These are phyloP conservation scores for Tachuris rubrigastra DNA, from an alignment of 2,113 vertebrate genomes.

Conservation along the genomic window DNA sequence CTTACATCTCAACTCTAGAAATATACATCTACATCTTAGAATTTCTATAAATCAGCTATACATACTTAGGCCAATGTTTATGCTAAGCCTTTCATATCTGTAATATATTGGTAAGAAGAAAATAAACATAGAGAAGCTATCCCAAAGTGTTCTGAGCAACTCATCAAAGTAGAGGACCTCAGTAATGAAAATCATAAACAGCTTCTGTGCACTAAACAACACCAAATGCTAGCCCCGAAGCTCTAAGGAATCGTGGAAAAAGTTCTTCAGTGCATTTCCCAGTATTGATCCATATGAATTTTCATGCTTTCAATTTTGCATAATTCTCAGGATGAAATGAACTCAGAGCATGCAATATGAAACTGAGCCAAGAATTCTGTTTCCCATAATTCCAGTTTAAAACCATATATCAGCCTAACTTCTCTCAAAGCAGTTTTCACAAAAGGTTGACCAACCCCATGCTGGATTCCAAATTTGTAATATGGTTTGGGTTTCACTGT, in stretches of 20 bases:
- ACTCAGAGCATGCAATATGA: background rate
- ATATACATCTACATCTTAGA: background rate
- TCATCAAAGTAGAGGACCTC: background rate
- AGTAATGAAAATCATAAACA: slow-evolving; percentile 42
- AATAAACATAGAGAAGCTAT: background rate
- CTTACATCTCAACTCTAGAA: background rate
- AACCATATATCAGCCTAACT: background rate
- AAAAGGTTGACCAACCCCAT: background rate
- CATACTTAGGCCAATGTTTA: background rate
- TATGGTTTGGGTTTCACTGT: slow-evolving; percentile 13
- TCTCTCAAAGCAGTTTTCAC: background rate
- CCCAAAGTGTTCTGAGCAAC: background rate
- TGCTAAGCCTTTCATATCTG: background rate
- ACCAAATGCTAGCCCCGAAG: slow-evolving; percentile 45
- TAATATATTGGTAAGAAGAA: background rate
- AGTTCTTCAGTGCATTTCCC: background rate
- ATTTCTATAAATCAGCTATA: background rate
- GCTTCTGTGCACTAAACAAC: slow-evolving; percentile 9
- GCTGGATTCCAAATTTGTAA: background rate
- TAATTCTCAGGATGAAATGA: slow-evolving; percentile 40
- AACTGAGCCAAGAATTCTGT: background rate
- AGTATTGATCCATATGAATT: slow-evolving; percentile 24
- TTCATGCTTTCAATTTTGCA: slow-evolving; percentile 11
- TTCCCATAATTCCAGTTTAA: background rate
- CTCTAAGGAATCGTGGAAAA: slow-evolving; percentile 28